These are phyloP conservation scores for Hedya salicella DNA, from an alignment of 2,888 invertebrate species.

Conservation along the genomic window DNA sequence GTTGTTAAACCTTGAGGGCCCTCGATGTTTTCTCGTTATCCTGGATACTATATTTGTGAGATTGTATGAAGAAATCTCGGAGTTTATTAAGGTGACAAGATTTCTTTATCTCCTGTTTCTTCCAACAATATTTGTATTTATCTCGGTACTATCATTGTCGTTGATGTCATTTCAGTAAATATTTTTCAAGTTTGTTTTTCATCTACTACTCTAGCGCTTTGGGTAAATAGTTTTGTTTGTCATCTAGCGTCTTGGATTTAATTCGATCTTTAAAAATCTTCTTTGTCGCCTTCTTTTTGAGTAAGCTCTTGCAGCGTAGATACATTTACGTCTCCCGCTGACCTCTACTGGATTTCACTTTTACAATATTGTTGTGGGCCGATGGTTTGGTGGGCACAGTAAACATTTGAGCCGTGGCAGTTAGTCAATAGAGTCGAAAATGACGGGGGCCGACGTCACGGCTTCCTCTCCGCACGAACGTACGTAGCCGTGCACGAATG, in stretches of 20 bases:
- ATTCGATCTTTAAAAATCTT: neutral
- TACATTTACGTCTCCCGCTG: conserved; percentile 31
- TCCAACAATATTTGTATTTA: conserved; percentile 9
- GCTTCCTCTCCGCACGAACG: conserved; percentile 75
- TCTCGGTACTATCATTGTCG: conserved; percentile 11
- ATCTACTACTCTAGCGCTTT: neutral
- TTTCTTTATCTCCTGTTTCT: conserved; percentile 19
- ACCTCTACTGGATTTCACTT: conserved; percentile 43
- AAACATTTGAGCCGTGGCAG: conserved; percentile 69
- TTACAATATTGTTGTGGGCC: conserved; percentile 43
- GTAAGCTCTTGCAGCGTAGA: conserved; percentile 31
- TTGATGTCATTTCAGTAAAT: conserved; percentile 8
- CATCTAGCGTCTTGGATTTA: neutral
- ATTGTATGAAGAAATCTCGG: conserved; percentile 36
- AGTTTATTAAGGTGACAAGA: conserved; percentile 9
- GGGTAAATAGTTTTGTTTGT: neutral
- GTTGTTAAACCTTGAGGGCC: conserved; percentile 60
- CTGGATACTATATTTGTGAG: conserved; percentile 46
- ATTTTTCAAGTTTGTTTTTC: conserved; percentile 5
- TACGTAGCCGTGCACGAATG: conserved; percentile 80
- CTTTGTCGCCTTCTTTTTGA: conserved; percentile 23
- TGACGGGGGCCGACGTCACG: conserved; percentile 80
- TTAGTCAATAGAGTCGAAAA: conserved; percentile 69
- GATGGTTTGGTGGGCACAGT: conserved; percentile 64
- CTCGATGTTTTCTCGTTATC: conserved; percentile 58